Evolutionary conservation across 64 coral and sea anemone species (phyloP).

Genomic region (Dendronephthya gigantea): DNA sequence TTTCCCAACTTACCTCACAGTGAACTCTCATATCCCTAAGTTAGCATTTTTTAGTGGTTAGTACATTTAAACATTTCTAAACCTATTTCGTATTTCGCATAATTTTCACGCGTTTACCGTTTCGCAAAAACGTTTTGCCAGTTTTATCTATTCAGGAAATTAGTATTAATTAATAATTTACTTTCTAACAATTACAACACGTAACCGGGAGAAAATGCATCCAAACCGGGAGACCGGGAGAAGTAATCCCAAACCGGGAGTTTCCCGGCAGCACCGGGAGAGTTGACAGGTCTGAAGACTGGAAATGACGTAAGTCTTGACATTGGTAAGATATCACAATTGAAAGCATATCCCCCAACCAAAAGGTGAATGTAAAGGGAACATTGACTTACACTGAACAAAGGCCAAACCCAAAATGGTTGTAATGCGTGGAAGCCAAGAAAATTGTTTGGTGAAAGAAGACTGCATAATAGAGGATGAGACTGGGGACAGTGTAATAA

Average conservation of each 20-base stretch:
- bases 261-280: not conserved
- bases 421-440: not conserved
- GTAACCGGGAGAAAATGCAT: not conserved
- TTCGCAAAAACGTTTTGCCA: not conserved
- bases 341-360: slow-evolving; percentile 19
- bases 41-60: no score
- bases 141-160: not conserved
- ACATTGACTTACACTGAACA: slow-evolving; percentile 13
- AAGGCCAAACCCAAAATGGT: slow-evolving; percentile 15
- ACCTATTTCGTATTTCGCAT: not conserved
- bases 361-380: slow-evolving; percentile 22
- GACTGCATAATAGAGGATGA: slow-evolving; percentile 32
- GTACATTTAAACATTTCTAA: no score
- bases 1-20: not conserved
- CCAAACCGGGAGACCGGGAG: not conserved
- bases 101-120: no score
- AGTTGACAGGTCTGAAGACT: not conserved
- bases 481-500: not conserved
- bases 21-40: not conserved
- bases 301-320: not conserved
- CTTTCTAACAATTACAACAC: not conserved
- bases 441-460: slow-evolving; percentile 16
- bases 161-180: no score
- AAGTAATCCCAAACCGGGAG: not conserved
- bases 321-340: slow-evolving; percentile 3